Conservation (phyloP, 2,797 vertebrate species). For the Acrossocheilus fasciatus region DNA sequence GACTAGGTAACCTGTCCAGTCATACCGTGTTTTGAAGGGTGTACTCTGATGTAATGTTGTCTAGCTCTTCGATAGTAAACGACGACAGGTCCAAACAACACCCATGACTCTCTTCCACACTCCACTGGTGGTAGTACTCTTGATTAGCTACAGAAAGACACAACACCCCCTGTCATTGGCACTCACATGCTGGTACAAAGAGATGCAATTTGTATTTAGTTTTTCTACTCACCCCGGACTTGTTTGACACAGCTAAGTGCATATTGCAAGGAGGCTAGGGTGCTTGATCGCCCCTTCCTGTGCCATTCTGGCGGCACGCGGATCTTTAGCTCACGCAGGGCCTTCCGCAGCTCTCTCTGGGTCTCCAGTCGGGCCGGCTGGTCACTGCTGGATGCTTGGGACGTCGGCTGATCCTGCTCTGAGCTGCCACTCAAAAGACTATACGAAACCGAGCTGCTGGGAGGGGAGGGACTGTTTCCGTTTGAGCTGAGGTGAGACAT, state of each 20-base stretch:
- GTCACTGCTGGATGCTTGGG: conserved; percentile 80
- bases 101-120: conserved; percentile 67
- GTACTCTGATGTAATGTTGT: conserved; percentile 77
- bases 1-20: background rate
- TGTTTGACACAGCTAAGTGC: conserved; percentile 82
- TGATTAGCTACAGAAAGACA: conserved; percentile 73
- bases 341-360: conserved; percentile 82
- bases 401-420: conserved; percentile 79
- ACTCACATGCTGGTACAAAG: background rate
- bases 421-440: conserved; percentile 81
- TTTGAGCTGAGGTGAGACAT: conserved; percentile 71
- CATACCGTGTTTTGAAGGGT: conserved; percentile 83
- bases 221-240: conserved; percentile 76
- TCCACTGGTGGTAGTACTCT: conserved; percentile 79
- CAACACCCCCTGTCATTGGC: background rate
- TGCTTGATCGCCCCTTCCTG: conserved; percentile 80
- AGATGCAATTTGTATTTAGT: background rate
- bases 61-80: conserved; percentile 78
- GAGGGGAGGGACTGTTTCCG: conserved; percentile 79
- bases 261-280: conserved; percentile 79
- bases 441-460: conserved; percentile 80
- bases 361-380: conserved; percentile 79
- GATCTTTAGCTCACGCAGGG: conserved; percentile 82
- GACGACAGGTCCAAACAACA: conserved; percentile 67
- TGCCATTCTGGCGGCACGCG: conserved; percentile 81